Evolutionary conservation across 2,113 vertebrate species (phyloP).

Genomic region (Garra rufa): DNA sequence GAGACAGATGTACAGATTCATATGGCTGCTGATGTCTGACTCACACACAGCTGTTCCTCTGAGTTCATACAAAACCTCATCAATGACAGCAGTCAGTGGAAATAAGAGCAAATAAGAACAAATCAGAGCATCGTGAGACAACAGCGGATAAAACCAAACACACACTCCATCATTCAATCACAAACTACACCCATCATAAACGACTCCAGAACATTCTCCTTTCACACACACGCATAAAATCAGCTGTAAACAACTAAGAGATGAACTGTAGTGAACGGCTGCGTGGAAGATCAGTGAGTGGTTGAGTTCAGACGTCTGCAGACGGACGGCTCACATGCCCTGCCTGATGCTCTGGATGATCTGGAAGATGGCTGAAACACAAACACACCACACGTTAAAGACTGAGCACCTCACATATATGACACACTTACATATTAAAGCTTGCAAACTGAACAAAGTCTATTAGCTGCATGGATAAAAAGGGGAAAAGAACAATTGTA

Average conservation of each 20-base stretch:
- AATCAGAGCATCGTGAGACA: no score
- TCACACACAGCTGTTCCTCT: not conserved
- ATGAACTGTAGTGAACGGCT: not conserved
- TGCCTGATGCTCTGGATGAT: constrained; percentile 84
- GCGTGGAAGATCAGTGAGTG: constrained; percentile 4
- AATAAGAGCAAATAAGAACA: no score
- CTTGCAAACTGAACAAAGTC: not conserved
- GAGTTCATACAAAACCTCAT: not conserved
- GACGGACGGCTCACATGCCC: constrained; percentile 69
- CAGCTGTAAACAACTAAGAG: not conserved
- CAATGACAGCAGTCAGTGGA: no score
- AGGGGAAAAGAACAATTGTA: no score
- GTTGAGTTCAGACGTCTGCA: not conserved
- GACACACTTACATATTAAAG: not conserved
- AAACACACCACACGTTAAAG: not conserved
- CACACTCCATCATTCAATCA: no score
- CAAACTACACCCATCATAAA: no score
- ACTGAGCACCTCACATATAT: not conserved
- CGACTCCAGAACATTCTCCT: no score
- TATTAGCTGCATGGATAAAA: not conserved
- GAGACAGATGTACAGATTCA: not conserved
- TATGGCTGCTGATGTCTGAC: not conserved
- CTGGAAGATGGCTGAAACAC: constrained; percentile 79
- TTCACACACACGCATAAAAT: not conserved
- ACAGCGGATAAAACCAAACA: no score